Base-by-base conservation (phyloP, 2,888 invertebrate genomes). In the Tetranychus piercei region DNA sequence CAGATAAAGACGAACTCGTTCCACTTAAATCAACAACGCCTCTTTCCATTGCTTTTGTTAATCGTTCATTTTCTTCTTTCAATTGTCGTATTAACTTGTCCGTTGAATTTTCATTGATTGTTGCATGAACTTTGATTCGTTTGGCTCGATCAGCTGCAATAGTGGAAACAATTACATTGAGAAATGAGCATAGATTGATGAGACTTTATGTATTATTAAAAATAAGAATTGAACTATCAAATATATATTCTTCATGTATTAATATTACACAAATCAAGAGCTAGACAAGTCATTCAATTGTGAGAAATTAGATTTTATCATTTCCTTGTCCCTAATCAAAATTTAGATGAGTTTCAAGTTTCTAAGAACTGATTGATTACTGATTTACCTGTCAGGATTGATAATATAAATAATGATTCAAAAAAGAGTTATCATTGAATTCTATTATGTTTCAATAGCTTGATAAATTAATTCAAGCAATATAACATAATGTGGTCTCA, bases 81-180 rank as follows among this genome's bases (percentile, higher is more conserved):
- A 87, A 81, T 76, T 86, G 85, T 64, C 85, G 79, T 76, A 86
- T 84, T 76, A 86, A 80, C 75, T 84, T 82, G 73, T 85, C 85
- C 0, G 85, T 86, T 2, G 85, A 84, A 78, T 85, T 85, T 79
- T 86, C 86, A 79, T 87, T 87, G 6, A 86, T 83, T 1, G 82
- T 81, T 4, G 86, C 85, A 73, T 82, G 82, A 8, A 85, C 85
- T 79, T 84, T 84, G 78, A 86, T 86, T 79, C 85, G 84, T 79
- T 86, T 86, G 1, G 86, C 86, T 77, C 86, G 81, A 79, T 87
- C 86, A 74, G 85, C 85, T 85, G 76, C 44, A 78, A 76, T 71
- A 64, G 34, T 45, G 34, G 20, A 69, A 75, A 67, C 34, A 44
- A 43, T 65, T 18, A 66, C 18, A 64, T 34, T 18, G 65, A 66